Conservation (phyloP, 92 coral and sea anemone species). For the Paramuricea clavata region DNA sequence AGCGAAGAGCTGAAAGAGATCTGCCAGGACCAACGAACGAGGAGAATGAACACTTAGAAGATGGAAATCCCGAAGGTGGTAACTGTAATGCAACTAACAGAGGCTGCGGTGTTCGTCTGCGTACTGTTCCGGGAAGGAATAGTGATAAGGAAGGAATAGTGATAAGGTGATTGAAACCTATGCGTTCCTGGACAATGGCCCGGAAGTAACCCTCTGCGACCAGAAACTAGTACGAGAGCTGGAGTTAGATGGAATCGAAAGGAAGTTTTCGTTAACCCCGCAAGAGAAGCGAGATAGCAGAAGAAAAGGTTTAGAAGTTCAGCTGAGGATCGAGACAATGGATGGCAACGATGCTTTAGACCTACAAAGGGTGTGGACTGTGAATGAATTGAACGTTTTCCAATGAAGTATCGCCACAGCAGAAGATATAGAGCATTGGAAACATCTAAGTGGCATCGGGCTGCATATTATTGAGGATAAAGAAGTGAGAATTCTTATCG, state of each 20-base stretch:
- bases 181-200: constrained; percentile 66
- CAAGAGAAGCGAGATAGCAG: constrained; percentile 56
- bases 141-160: background rate
- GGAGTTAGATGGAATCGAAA: constrained; percentile 42
- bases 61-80: background rate
- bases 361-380: constrained; percentile 56
- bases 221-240: constrained; percentile 43
- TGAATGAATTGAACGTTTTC: constrained; percentile 22
- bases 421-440: constrained; percentile 42
- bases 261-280: constrained; percentile 51
- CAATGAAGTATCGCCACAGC: constrained; percentile 40
- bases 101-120: constrained; percentile 28
- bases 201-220: constrained; percentile 59
- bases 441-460: constrained; percentile 46
- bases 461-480: constrained; percentile 33
- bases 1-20: background rate
- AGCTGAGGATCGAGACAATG: constrained; percentile 34
- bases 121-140: constrained; percentile 58
- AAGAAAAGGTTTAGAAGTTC: constrained; percentile 8
- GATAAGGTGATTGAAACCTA: constrained; percentile 44
- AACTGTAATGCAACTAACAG: background rate
- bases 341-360: constrained; percentile 56
- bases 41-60: background rate
- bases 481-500: constrained; percentile 38
- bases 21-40: background rate